Conservation (phyloP, 30 jellyfish, hydroid and myxozoan genomes). For the Euphysa ruthae region DNA sequence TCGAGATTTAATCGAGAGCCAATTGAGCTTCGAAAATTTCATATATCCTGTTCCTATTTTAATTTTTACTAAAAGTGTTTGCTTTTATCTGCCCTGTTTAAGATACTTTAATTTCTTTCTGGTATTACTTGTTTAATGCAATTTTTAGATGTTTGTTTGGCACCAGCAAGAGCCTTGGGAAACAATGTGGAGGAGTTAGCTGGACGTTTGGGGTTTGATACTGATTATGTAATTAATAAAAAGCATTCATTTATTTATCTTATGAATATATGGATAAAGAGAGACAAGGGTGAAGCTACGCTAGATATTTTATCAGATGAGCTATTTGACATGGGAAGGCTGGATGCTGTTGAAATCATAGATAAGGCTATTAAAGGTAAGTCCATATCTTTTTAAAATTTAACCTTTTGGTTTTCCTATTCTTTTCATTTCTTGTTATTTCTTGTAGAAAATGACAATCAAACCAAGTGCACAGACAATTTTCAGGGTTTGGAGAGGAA, state of each 20-base stretch:
- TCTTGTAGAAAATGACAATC: too few species aligned
- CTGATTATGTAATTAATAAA: not conserved
- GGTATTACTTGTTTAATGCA: too few species aligned
- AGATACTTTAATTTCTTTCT: too few species aligned
- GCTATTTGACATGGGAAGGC: constrained; percentile 4
- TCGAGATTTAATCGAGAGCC: too few species aligned
- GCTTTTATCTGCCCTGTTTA: too few species aligned
- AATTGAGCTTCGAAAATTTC: too few species aligned
- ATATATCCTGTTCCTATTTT: too few species aligned
- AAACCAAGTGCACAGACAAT: too few species aligned
- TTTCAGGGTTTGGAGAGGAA: too few species aligned
- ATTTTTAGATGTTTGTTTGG: not conserved
- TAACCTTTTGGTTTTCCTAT: too few species aligned
- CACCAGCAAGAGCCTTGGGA: constrained; percentile 18
- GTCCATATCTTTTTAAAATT: not conserved
- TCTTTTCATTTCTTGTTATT: too few species aligned
- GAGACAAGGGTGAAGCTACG: constrained; percentile 16
- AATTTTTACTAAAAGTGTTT: too few species aligned
- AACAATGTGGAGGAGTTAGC: constrained; percentile 23
- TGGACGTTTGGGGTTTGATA: constrained; percentile 20
- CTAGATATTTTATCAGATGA: not conserved
- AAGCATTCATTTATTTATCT: constrained; percentile 6
- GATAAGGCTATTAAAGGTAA: constrained; percentile 18
- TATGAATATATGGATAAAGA: constrained; percentile 21
- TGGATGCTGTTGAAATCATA: constrained; percentile 11